A percentile compares a stretch with the other conserved stretches of the same genome.
Evolutionary conservation across 2,113 vertebrate genomes (phyloP).

Genomic region (Mesocricetus auratus): DNA sequence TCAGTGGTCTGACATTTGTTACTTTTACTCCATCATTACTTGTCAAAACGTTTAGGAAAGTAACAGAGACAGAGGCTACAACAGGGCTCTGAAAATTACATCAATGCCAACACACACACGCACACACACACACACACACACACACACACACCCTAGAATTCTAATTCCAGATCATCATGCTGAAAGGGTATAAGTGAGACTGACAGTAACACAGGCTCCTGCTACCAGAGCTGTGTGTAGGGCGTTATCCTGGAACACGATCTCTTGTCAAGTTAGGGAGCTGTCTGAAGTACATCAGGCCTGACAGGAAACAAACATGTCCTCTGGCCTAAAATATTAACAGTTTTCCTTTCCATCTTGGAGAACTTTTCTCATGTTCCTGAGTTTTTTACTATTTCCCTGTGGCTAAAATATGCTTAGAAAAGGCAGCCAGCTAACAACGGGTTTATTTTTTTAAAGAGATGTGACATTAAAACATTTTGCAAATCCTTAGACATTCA

Average conservation of each 20-base stretch:
- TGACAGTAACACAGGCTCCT: background rate
- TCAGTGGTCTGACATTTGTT: background rate
- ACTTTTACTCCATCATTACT: background rate
- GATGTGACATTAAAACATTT: conserved; percentile 61
- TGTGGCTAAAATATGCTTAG: conserved; percentile 57
- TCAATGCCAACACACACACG: background rate
- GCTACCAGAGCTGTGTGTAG: background rate
- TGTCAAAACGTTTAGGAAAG: background rate
- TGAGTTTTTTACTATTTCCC: conserved; percentile 74
- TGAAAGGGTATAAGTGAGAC: background rate
- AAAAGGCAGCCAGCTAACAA: conserved; percentile 55
- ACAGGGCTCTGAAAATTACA: background rate
- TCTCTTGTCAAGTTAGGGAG: background rate
- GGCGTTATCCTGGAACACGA: background rate
- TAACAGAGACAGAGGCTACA: fast-evolving
- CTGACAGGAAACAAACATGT: background rate
- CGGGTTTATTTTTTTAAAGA: conserved; percentile 47
- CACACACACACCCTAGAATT: background rate
- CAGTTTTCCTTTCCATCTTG: background rate
- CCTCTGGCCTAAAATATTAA: background rate
- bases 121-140: too few species aligned
- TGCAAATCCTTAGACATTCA: conserved; percentile 59
- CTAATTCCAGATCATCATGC: background rate
- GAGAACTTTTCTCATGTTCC: background rate
- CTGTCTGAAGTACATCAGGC: background rate